Percentiles rank a stretch among this genome's conserved stretches.
phyloP scores from a whole-genome alignment of 2,797 vertebrate genomes.

The Trachops cirrhosus region DNA sequence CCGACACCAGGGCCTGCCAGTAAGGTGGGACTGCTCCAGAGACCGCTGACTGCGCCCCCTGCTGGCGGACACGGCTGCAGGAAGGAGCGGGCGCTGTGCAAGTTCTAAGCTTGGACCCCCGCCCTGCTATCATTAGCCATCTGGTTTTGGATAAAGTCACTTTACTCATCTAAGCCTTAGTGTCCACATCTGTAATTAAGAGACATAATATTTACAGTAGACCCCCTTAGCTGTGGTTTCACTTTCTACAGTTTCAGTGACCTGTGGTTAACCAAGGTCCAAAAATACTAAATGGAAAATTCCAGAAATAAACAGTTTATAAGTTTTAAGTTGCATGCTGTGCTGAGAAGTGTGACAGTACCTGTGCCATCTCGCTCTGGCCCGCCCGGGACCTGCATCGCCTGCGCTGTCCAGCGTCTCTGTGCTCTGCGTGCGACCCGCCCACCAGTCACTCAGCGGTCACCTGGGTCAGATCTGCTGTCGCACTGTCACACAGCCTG shows the following conservation, averaged over 20 bases:
- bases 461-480: background rate
- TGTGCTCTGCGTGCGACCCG: background rate
- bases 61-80: background rate
- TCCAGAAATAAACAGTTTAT: background rate
- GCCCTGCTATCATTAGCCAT: background rate
- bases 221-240: background rate
- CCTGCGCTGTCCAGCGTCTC: background rate
- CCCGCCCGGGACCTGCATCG: background rate
- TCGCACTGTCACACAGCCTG: too few relatives aligned
- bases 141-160: background rate
- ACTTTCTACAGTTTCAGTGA: background rate
- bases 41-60: background rate
- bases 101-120: background rate
- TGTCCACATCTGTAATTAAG: constrained; percentile 1
- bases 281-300: background rate
- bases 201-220: background rate
- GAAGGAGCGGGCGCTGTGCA: background rate
- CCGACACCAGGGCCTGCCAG: background rate
- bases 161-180: background rate
- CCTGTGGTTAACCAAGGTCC: background rate
- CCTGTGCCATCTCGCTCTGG: background rate
- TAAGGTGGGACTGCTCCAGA: background rate
- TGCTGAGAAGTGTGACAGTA: background rate
- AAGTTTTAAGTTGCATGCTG: background rate
- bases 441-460: background rate